Conservation (phyloP, 2,888 invertebrate genomes). For the Matsumyia berberina region DNA sequence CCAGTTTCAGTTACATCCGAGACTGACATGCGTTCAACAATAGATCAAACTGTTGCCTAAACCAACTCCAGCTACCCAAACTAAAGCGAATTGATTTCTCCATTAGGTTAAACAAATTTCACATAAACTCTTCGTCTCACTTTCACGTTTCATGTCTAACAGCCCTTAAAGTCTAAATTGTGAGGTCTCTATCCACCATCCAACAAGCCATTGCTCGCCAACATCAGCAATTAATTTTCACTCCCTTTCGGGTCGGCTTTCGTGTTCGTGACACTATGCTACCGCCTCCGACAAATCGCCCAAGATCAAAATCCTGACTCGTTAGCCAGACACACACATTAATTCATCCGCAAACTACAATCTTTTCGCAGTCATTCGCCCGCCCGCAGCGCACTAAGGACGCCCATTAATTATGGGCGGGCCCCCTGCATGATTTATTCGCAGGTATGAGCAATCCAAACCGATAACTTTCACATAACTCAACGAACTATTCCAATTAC, state of each 20-base stretch:
- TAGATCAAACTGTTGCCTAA: too few relatives aligned
- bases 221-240: slow-evolving; percentile 18
- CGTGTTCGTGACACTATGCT: neutral
- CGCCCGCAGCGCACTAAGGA: slow-evolving; percentile 6
- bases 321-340: slow-evolving; percentile 35
- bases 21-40: too few relatives aligned
- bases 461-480: slow-evolving; percentile 48
- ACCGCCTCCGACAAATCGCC: slow-evolving; percentile 16
- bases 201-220: neutral
- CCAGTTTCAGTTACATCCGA: too few relatives aligned
- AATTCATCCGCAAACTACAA: slow-evolving; percentile 22
- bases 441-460: slow-evolving; percentile 36
- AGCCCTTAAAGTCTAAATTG: neutral
- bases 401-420: slow-evolving; percentile 45
- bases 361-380: slow-evolving; percentile 1
- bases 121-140: neutral
- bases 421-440: slow-evolving; percentile 34
- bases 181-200: neutral
- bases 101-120: neutral
- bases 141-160: slow-evolving; percentile 17
- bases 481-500: slow-evolving; percentile 51
- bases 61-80: too few relatives aligned
- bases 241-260: slow-evolving; percentile 7
- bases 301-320: slow-evolving; percentile 20
- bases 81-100: neutral